Evolutionary conservation across 2,888 invertebrate species (phyloP), one percentile per base, ranked within the genome.

Genomic region (Amaurobius ferox): DNA sequence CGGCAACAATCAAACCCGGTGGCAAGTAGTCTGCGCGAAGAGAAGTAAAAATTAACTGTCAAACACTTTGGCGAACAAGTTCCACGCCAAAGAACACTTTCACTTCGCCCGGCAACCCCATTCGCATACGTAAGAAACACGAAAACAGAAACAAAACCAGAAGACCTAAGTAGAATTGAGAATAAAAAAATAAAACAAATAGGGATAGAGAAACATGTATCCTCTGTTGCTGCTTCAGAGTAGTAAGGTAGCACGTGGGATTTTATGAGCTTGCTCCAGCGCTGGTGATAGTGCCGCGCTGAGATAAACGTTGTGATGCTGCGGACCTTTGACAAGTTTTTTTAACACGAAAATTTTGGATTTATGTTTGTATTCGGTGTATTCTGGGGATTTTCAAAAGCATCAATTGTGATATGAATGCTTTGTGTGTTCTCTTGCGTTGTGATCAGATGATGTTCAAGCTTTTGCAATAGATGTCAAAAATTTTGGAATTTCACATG

Each of bases 101-200:
- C 68, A 73, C 80, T 55, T 32, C 26, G 19, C n/a, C 9, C 16
- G 61, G 83, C 71, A 83, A 83, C 83, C 83, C 66, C 35, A 13
- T 1, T 35, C 13, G n/a, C 39, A 68, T 74, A 66, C 79, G 79
- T 40, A 35, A 66, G 26, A 32, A 55, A 61, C 23, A 6, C 19
- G 48, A 76, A 70, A 44, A 83, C 39, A 23, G 77, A 83, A 83
- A 77, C 72, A 66, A 77, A 77, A 71, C 83, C 48, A 66, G 77
- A 83, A 72, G 83, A 83, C 39, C 72, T n/a, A 35, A 72, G 70
- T 23, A 61, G 16, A 61, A 64, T 3, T 40, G 39, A 81, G 30
- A 55, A 76, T 2, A 74, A 70, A 71, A 64, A 74, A 29, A 68
- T 44, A 40, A 61, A 67, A 55, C 40, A 71, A 72, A 72, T 71